phyloP scores from a whole-genome alignment of 2,888 invertebrate species.

The Petrolisthes manimaculis region DNA sequence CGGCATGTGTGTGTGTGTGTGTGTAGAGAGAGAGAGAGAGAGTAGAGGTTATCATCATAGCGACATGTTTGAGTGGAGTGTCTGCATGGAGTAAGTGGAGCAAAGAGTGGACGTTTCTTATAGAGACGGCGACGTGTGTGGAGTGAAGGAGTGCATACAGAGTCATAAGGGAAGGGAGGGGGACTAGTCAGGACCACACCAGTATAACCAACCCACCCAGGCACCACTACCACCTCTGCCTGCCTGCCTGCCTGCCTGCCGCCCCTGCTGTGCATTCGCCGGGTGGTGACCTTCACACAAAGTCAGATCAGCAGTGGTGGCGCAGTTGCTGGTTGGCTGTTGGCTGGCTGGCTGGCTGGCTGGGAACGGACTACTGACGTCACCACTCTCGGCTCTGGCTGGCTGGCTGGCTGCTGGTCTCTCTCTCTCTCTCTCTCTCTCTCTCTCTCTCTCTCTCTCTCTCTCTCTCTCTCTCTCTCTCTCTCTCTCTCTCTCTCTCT shows the following conservation, averaged over 20 bases:
- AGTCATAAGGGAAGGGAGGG: not conserved
- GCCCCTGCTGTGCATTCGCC: conserved; percentile 36
- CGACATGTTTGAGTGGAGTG: not conserved
- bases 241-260: not conserved
- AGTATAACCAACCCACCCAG: too few relatives aligned
- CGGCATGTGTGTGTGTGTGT: not conserved
- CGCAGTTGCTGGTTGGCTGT: conserved; percentile 43
- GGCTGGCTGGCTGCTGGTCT: not conserved
- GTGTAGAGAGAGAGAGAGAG: not conserved
- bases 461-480: not conserved
- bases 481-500: not conserved
- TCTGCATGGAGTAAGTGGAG: not conserved
- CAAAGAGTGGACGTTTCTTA: not conserved
- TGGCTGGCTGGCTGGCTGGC: conserved; percentile 6
- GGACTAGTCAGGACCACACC: not conserved
- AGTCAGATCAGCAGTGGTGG: conserved; percentile 40
- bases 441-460: not conserved
- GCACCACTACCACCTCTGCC: too few relatives aligned
- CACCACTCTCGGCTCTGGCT: not conserved
- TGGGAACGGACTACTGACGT: not conserved
- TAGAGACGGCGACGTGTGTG: too few relatives aligned
- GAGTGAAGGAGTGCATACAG: not conserved
- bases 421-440: too few relatives aligned
- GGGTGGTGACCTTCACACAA: conserved; percentile 47
- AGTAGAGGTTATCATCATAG: not conserved